Evolutionary conservation across 2,113 vertebrate genomes (phyloP), one percentile per base, ranked within the genome.

Genomic region (Ancistrus triradiatus): DNA sequence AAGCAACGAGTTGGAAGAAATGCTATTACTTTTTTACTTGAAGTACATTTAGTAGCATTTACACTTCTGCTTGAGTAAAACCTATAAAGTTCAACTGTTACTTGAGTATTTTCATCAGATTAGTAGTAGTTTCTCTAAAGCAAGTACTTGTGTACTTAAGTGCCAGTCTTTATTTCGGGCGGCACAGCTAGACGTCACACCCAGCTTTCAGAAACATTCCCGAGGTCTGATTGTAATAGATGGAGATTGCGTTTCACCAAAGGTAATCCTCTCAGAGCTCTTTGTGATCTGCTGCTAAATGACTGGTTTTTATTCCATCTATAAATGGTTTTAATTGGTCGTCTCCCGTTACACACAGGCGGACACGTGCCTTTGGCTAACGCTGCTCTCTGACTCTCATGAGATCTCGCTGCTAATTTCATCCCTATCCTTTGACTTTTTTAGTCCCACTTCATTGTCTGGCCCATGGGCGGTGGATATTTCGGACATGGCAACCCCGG

Each of bases 291-390:
- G 77, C 74, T 78, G 47, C 81, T 85, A 82, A 84, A 84, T 82
- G 78, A 76, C 57, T 80, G 79, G 74, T 84, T 88, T 86, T 85
- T 78, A 84, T 75, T 73, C 73, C 71, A 53, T 69, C 76, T 78
- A 80, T 83, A 88, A 87, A 81, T 86, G 78, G 86, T 87, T 88
- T 88, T 88, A 88, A 89, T 88, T 87, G 86, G 83, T 73, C 78
- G 77, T 87, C 84, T 86, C 80, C 74, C 80, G 75, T 86, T 76
- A 83, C 85, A 79, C 69, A 37, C 72, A 64, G 72, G 38, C 72
- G 74, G 70, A 61, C 74, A 68, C 65, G 77, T 48, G 76, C 77
- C 74, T 75, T 75, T 79, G 43, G 58, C 69, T 83, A 84, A 87
- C n/a, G n/a, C 84, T 75, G 81, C 42, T 52, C 66, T 65, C 57